Evolutionary conservation across 2,888 invertebrate genomes (phyloP).

Genomic region (Nycteola revayana): DNA sequence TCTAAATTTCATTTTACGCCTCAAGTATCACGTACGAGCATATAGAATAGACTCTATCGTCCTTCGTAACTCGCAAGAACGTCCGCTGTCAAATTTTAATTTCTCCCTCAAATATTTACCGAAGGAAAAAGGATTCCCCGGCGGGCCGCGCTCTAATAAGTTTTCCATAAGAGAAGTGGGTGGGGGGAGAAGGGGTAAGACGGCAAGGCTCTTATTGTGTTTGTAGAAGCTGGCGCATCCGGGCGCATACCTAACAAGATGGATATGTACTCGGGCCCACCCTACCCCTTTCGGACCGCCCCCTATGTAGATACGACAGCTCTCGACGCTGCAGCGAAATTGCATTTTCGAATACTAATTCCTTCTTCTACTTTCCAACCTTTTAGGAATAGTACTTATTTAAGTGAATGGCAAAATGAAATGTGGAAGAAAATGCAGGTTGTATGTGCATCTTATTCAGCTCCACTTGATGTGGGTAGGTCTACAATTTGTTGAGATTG

Average conservation of each 20-base stretch:
- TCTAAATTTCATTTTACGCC: conserved; percentile 81
- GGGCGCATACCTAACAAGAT: conserved; percentile 81
- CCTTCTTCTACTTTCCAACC: conserved; percentile 52
- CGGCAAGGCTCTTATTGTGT: conserved; percentile 80
- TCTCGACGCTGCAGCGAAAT: conserved; percentile 72
- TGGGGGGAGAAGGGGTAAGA: conserved; percentile 49
- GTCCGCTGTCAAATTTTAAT: conserved; percentile 82
- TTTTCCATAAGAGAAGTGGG: conserved; percentile 76
- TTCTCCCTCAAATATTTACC: conserved; percentile 82
- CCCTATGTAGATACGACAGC: conserved; percentile 55
- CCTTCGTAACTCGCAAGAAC: conserved; percentile 63
- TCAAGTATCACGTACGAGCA: conserved; percentile 76
- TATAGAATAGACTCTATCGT: conserved; percentile 67
- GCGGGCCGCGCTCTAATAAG: conserved; percentile 80
- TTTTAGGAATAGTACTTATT: conserved; percentile 34
- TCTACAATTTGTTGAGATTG: no score
- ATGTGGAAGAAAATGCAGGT: conserved; percentile 10
- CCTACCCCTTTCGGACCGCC: conserved; percentile 69
- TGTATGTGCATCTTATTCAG: neutral
- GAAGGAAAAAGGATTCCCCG: conserved; percentile 81
- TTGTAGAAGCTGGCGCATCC: conserved; percentile 81
- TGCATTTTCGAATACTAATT: conserved; percentile 80
- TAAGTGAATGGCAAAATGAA: conserved; percentile 24
- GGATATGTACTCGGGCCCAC: conserved; percentile 68
- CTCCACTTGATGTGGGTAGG: no score